phyloP scores from a whole-genome alignment of 1,140 invertebrate genomes.

The Spodoptera litura region DNA sequence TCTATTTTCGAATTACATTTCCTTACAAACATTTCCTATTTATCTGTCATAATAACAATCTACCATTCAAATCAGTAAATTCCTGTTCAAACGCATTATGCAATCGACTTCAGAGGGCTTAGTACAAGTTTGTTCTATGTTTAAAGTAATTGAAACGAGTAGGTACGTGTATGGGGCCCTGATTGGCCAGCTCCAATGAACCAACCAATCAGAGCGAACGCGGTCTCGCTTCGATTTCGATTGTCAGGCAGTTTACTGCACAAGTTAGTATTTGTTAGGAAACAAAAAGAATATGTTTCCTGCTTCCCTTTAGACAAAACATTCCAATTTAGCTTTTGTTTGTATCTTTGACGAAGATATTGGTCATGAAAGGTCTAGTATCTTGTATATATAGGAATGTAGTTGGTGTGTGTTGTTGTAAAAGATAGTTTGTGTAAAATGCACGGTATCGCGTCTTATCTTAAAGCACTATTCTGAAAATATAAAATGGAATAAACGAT shows the following conservation, averaged over 20 bases:
- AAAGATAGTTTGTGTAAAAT: background rate
- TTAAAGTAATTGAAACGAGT: too few species aligned
- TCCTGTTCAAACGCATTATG: conserved; percentile 5
- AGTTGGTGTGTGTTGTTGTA: background rate
- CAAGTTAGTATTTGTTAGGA: conserved; percentile 4
- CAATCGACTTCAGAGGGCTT: background rate
- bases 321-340: conserved; percentile 23
- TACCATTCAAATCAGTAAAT: conserved; percentile 29
- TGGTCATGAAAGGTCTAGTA: conserved; percentile 5
- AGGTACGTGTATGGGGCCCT: too few species aligned
- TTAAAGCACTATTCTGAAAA: background rate
- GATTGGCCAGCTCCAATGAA: too few species aligned
- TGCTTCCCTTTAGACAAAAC: conserved; percentile 28
- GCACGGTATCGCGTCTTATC: background rate
- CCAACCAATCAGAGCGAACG: too few species aligned
- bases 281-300: conserved; percentile 19
- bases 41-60: conserved; percentile 17
- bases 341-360: conserved; percentile 15
- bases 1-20: conserved; percentile 12
- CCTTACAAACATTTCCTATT: conserved; percentile 11
- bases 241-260: background rate
- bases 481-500: too few species aligned
- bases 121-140: too few species aligned
- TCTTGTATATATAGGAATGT: background rate
- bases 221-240: background rate